A percentile compares a stretch with the other conserved stretches of the same genome.
phyloP scores from a whole-genome alignment of 2,888 invertebrate species.

The Perdita meconis region DNA sequence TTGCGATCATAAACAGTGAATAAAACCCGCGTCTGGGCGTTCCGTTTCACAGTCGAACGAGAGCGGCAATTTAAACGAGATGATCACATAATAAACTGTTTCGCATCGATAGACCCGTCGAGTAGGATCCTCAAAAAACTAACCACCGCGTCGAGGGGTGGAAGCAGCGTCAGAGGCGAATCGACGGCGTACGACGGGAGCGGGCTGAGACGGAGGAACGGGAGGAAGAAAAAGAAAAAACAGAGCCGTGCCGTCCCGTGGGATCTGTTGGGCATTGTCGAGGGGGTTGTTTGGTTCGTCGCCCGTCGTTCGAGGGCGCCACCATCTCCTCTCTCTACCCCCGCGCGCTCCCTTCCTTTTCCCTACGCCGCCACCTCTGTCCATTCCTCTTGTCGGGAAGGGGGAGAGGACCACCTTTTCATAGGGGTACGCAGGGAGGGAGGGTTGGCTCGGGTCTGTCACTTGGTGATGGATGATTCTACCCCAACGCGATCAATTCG shows the following conservation, averaged over 20 bases:
- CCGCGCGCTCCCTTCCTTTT: slow-evolving; percentile 46
- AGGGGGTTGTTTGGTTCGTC: slow-evolving; percentile 78
- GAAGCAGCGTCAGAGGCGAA: slow-evolving; percentile 24
- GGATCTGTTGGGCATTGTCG: slow-evolving; percentile 78
- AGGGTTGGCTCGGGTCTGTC: slow-evolving; percentile 81
- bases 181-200: slow-evolving; percentile 37
- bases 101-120: slow-evolving; percentile 42
- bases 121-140: slow-evolving; percentile 20
- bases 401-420: slow-evolving; percentile 76
- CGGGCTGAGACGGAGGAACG: slow-evolving; percentile 21
- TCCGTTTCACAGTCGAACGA: background rate
- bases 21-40: background rate
- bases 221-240: slow-evolving; percentile 45
- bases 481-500: slow-evolving; percentile 81
- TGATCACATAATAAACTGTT: slow-evolving; percentile 44
- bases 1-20: background rate
- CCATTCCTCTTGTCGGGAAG: slow-evolving; percentile 67
- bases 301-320: slow-evolving; percentile 72
- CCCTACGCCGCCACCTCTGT: slow-evolving; percentile 50
- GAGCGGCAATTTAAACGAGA: slow-evolving; percentile 33
- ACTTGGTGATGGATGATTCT: slow-evolving; percentile 83
- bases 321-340: slow-evolving; percentile 58
- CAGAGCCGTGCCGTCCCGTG: slow-evolving; percentile 70
- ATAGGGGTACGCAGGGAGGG: slow-evolving; percentile 73
- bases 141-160: slow-evolving; percentile 20